Evolutionary conservation across 2,113 vertebrate genomes (phyloP).

Genomic region (Leptobrachium ailaonicum): DNA sequence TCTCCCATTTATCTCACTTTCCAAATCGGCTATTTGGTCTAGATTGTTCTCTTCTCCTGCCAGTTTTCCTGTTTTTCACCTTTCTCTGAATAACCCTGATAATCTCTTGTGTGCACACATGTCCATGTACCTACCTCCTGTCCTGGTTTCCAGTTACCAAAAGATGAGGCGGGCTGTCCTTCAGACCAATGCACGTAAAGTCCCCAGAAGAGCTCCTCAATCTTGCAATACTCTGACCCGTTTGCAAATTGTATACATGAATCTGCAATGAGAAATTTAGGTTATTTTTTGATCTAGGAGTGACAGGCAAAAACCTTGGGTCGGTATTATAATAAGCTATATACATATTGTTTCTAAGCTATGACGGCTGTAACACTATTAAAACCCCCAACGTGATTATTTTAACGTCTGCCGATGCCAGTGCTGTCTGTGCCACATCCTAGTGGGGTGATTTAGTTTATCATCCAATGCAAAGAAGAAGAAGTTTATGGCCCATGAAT

Average conservation of each 20-base stretch:
- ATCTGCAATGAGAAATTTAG: slow-evolving; percentile 69
- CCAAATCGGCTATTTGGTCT: too few species aligned
- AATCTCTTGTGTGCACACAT: too few species aligned
- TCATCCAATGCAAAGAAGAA: slow-evolving; percentile 59
- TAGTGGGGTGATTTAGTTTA: slow-evolving; percentile 3
- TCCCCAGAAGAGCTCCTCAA: slow-evolving; percentile 83
- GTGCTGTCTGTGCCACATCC: background rate
- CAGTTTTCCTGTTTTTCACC: too few species aligned
- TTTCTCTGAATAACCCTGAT: too few species aligned
- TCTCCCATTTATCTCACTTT: too few species aligned
- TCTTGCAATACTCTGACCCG: slow-evolving; percentile 71
- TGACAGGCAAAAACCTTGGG: background rate
- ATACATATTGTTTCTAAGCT: background rate
- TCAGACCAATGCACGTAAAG: slow-evolving; percentile 87
- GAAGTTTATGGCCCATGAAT: slow-evolving; percentile 83
- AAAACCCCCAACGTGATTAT: background rate
- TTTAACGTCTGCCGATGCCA: background rate
- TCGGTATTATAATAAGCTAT: background rate
- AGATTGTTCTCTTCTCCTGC: too few species aligned
- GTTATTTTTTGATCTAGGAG: too few species aligned
- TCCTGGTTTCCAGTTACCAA: slow-evolving; percentile 92
- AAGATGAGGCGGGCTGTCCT: slow-evolving; percentile 77
- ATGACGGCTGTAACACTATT: background rate
- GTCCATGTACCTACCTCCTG: slow-evolving; percentile 74
- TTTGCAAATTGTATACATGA: slow-evolving; percentile 87